These are phyloP conservation scores for Petroica traversi DNA, from an alignment of 2,113 vertebrate genomes.

Conservation along the genomic window DNA sequence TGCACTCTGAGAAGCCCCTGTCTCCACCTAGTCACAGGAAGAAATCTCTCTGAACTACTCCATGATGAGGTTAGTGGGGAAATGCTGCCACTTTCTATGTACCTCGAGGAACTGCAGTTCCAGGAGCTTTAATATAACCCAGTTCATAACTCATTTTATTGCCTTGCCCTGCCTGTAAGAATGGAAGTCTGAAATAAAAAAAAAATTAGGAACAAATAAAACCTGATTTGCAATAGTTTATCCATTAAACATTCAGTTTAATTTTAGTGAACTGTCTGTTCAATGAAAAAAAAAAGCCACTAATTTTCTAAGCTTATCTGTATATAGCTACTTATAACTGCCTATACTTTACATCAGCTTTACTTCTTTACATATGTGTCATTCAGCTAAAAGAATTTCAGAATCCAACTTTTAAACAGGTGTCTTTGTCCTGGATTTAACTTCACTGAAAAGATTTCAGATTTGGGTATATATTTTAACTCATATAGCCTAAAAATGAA, in stretches of 20 bases:
- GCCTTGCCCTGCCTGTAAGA: background rate
- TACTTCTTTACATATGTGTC: background rate
- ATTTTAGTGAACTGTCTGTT: background rate
- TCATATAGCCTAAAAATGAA: background rate
- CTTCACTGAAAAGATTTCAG: background rate
- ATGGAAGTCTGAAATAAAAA: background rate
- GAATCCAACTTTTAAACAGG: background rate
- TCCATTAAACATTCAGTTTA: background rate
- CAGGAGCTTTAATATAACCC: background rate
- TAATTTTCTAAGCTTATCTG: background rate
- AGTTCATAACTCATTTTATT: background rate
- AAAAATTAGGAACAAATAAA: background rate
- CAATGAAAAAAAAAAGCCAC: background rate
- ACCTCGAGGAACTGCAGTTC: background rate
- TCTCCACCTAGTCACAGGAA: background rate
- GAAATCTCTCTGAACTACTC: background rate
- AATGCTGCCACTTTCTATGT: background rate
- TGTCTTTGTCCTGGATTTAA: background rate
- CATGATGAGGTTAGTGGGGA: background rate
- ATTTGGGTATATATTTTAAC: background rate
- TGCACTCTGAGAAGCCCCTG: background rate
- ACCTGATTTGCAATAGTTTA: background rate
- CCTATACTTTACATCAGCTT: background rate
- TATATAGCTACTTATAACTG: background rate
- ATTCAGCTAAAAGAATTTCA: background rate